Evolutionary conservation across 1,140 invertebrate genomes (phyloP).

Genomic region (Zeugodacus cucurbitae): DNA sequence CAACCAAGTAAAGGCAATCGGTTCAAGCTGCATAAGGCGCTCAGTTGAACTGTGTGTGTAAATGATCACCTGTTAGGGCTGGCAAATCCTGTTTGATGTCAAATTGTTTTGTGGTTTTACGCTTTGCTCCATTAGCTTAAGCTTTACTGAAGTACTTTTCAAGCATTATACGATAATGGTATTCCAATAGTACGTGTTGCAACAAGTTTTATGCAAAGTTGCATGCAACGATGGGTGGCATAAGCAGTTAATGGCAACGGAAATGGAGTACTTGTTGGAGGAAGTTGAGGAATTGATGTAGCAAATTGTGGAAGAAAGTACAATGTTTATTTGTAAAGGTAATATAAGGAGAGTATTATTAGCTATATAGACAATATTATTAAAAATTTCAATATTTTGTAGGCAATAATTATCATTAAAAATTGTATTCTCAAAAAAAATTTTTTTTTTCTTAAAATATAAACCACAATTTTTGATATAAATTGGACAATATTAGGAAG

Average conservation of each 20-base stretch:
- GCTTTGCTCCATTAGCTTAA: constrained; percentile 18
- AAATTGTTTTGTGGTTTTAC: constrained; percentile 38
- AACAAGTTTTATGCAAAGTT: neutral
- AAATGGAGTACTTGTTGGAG: neutral
- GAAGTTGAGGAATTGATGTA: too few relatives aligned
- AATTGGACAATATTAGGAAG: too few relatives aligned
- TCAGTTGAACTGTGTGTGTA: neutral
- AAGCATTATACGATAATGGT: constrained; percentile 24
- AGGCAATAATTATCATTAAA: too few relatives aligned
- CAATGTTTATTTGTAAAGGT: too few relatives aligned
- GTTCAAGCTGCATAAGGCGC: neutral
- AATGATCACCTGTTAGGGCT: neutral
- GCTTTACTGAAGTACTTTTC: constrained; percentile 22
- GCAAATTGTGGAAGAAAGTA: too few relatives aligned
- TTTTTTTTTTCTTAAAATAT: too few relatives aligned
- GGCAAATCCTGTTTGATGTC: constrained; percentile 31
- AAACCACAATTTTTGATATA: too few relatives aligned
- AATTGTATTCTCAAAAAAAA: too few relatives aligned
- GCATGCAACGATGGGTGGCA: neutral
- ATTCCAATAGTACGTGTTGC: neutral
- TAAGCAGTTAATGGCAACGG: neutral
- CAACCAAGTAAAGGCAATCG: constrained; percentile 11
- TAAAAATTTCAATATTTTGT: too few relatives aligned
- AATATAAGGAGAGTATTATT: too few relatives aligned
- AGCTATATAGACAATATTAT: too few relatives aligned